Conservation (phyloP, 2,888 invertebrate species). For the Drosophila imparisetae region DNA sequence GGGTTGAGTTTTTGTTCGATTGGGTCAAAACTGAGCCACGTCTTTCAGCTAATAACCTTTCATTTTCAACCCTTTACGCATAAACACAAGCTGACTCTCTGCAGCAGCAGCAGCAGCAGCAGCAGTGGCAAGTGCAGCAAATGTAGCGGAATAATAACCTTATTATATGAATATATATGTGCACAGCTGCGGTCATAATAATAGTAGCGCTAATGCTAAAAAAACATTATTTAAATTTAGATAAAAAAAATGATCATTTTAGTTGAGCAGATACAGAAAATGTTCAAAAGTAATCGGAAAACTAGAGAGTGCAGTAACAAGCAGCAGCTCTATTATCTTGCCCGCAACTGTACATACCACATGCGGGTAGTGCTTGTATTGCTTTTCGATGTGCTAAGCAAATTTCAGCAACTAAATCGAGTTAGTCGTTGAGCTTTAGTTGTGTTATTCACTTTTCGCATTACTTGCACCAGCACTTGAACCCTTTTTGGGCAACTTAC, state of each 20-base stretch:
- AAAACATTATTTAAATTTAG: no score
- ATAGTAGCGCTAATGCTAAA: not conserved
- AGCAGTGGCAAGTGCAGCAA: constrained; percentile 49
- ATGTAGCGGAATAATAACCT: constrained; percentile 73
- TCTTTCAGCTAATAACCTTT: constrained; percentile 53
- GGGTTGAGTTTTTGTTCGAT: constrained; percentile 12
- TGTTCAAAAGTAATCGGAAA: no score
- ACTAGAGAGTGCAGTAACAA: no score
- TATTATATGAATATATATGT: constrained; percentile 42
- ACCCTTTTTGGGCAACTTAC: not conserved
- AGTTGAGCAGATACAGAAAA: no score
- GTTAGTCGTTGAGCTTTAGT: not conserved
- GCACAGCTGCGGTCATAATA: not conserved
- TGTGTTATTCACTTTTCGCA: not conserved
- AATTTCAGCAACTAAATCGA: constrained; percentile 4
- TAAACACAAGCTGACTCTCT: constrained; percentile 61
- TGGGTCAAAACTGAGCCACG: constrained; percentile 54
- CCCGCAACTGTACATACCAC: not conserved
- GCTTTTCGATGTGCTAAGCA: constrained; percentile 19
- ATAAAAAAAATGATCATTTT: no score
- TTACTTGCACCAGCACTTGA: not conserved
- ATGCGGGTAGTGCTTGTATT: constrained; percentile 10
- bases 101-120: constrained; percentile 2
- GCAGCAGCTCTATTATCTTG: no score
- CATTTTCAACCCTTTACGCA: constrained; percentile 57